A percentile compares a stretch with the other conserved stretches of the same genome.
Conservation (phyloP, 30 jellyfish, hydroid and myxozoan genomes). For the Aurelia sp. region DNA sequence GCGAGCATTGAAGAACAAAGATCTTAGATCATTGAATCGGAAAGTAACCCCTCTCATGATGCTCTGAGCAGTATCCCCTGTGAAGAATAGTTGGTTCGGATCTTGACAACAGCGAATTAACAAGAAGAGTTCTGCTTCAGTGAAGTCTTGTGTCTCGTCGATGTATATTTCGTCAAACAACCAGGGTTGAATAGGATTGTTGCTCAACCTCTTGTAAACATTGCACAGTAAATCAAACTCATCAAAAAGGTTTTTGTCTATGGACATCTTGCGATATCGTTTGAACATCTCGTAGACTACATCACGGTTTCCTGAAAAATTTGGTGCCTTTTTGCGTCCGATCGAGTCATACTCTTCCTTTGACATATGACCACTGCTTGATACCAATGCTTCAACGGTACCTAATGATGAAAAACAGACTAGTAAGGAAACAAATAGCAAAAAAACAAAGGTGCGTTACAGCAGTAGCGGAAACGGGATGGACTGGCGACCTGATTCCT, state of each 20-base stretch:
- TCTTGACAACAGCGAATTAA: slow-evolving; percentile 74
- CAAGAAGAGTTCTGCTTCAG: slow-evolving; percentile 80
- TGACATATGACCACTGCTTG: slow-evolving; percentile 59
- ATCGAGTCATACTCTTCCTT: slow-evolving; percentile 62
- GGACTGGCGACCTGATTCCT: too few species aligned
- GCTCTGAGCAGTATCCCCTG: slow-evolving; percentile 97
- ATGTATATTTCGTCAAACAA: slow-evolving; percentile 78
- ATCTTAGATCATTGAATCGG: slow-evolving; percentile 80
- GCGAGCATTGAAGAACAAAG: slow-evolving; percentile 63
- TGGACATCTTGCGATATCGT: slow-evolving; percentile 56
- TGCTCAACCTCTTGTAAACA: slow-evolving; percentile 65
- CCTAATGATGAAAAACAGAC: not conserved
- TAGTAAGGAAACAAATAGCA: too few species aligned
- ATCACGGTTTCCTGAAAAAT: slow-evolving; percentile 80
- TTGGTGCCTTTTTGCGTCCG: slow-evolving; percentile 89
- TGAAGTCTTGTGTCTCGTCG: slow-evolving; percentile 94
- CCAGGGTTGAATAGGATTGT: slow-evolving; percentile 58
- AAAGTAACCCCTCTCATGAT: slow-evolving; percentile 88
- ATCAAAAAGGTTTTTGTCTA: slow-evolving; percentile 48
- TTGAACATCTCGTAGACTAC: slow-evolving; percentile 65
- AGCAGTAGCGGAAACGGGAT: too few species aligned
- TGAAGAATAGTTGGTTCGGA: slow-evolving; percentile 82
- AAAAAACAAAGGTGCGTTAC: too few species aligned
- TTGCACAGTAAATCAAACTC: slow-evolving; percentile 70
- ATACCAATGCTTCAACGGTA: slow-evolving; percentile 54